These are phyloP conservation scores for Macrostomum lignano DNA, from an alignment of 1,140 invertebrate genomes.

Conservation along the genomic window DNA sequence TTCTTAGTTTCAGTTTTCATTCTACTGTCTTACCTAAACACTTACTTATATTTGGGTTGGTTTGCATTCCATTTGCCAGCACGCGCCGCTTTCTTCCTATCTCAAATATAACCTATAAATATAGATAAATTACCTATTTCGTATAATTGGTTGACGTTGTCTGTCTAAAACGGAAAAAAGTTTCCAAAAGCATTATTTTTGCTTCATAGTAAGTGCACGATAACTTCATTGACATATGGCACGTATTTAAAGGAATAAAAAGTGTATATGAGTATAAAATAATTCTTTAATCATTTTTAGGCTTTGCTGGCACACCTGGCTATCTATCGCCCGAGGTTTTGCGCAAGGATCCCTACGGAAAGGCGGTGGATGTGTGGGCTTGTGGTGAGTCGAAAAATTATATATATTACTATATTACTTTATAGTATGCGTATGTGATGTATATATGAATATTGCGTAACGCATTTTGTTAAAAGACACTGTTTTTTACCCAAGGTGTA, in stretches of 20 bases:
- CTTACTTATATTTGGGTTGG: too few relatives aligned
- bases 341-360: conserved; percentile 97
- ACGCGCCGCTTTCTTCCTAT: too few relatives aligned
- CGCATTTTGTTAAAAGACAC: not conserved
- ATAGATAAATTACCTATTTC: too few relatives aligned
- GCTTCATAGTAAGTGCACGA: not conserved
- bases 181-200: too few relatives aligned
- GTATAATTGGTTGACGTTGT: too few relatives aligned
- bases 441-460: not conserved
- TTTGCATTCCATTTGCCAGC: too few relatives aligned
- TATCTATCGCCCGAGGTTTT: conserved; percentile 94
- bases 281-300: conserved; percentile 32
- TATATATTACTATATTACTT: not conserved
- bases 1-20: too few relatives aligned
- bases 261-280: too few relatives aligned
- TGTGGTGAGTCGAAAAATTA: conserved; percentile 34
- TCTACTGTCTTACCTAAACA: too few relatives aligned
- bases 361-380: conserved; percentile 99
- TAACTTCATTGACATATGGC: conserved; percentile 17
- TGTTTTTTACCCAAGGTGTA: conserved; percentile 32
- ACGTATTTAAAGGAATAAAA: too few relatives aligned
- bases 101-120: too few relatives aligned
- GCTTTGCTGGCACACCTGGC: conserved; percentile 93
- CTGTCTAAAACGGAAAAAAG: too few relatives aligned
- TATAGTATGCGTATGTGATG: not conserved